Evolutionary conservation across 2,113 vertebrate genomes (phyloP), one percentile per base, ranked within the genome.

Genomic region (Antennarius striatus): DNA sequence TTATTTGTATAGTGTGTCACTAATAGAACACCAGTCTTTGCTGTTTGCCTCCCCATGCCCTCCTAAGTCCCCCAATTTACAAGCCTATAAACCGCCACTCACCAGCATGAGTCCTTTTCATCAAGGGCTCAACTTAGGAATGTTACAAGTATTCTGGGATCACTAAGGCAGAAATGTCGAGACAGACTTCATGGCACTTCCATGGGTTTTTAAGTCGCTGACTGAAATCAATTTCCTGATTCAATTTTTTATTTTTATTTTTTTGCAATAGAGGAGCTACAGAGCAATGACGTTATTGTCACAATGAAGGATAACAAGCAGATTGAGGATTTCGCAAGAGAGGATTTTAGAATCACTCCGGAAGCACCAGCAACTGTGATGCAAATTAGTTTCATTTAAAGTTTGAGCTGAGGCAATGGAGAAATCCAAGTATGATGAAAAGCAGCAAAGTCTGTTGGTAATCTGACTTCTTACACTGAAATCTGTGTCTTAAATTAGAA

Each of bases 221-320:
- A 61, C 63, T 71, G 54, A 60, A 73, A 73, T 64, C 57, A 59
- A 68, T 80, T 73, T 75, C 73, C 65, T 28, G 30, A 60, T 29
- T 62, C 36, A 9, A 32, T 49, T 70, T 56, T 49, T 66, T 65
- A 10, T 39, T 22, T 74, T 43, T 43, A 43, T 5, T 14, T 46
- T 62, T 50, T 12, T 4, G 4, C 3, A 10, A 48, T 16, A 49
- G 28, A 49, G 52, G 61, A 69, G 48, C 16, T 5, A 16, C 49
- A 36, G 30, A 10, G 53, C 52, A 14, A 7, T 15, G 8, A 43
- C n/a, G 3, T 64, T 52, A 15, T 63, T 64, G 50, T 72, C 55
- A 48, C 71, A 51, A 55, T 63, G 71, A 63, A 43, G 75, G 58
- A 64, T 75, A 60, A 78, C 58, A 1, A 5, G 13, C 54, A 56